Percentiles rank a stretch among this genome's conserved stretches.
These are phyloP conservation scores for Leptinotarsa texana DNA, from an alignment of 1,140 invertebrate species.

Conservation along the genomic window DNA sequence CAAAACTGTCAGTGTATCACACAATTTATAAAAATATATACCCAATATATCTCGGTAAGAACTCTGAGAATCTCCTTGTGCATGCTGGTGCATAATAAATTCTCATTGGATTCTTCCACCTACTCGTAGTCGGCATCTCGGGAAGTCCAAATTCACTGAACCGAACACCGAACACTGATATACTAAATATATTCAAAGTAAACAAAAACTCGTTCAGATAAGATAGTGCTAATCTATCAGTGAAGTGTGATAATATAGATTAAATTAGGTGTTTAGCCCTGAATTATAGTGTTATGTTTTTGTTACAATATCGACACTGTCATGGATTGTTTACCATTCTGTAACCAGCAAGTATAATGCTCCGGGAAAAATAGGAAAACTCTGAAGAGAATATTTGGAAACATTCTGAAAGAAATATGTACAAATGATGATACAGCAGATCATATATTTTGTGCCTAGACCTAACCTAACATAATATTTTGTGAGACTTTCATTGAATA, in stretches of 20 bases:
- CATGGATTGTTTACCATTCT: not conserved
- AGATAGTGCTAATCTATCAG: conserved; percentile 17
- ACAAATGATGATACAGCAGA: no score
- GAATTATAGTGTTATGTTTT: not conserved
- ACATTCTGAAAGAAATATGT: no score
- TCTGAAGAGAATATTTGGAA: no score
- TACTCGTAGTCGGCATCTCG: not conserved
- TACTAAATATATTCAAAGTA: conserved; percentile 18
- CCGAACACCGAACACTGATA: conserved; percentile 1
- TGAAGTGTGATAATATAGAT: conserved; percentile 16
- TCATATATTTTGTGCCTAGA: no score
- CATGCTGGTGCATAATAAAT: not conserved
- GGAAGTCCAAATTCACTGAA: conserved; percentile 5
- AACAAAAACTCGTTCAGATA: conserved; percentile 23
- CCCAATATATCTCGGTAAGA: conserved; percentile 8
- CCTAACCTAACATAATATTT: no score
- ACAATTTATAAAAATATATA: not conserved
- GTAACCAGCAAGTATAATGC: no score
- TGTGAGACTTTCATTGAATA: no score
- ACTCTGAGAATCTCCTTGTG: conserved; percentile 22
- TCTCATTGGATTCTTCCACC: conserved; percentile 24
- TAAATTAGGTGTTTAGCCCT: conserved; percentile 11
- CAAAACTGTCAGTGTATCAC: no score
- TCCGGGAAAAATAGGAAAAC: no score
- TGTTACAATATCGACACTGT: not conserved